phyloP scores from a whole-genome alignment of 2,113 vertebrate species.

The Corythoichthys haematopterus region DNA sequence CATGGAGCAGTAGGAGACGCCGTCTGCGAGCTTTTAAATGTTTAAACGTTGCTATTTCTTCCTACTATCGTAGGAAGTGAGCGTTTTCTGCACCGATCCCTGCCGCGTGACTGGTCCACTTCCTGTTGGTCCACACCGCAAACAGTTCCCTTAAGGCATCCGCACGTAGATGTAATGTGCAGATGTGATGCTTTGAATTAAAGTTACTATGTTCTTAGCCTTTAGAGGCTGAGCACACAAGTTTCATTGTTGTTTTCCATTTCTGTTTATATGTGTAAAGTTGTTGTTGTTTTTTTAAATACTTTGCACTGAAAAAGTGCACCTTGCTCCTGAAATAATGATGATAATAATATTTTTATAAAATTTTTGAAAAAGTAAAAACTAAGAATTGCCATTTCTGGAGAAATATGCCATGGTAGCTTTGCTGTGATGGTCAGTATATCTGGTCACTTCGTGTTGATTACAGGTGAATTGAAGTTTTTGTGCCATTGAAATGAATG shows the following conservation, averaged over 20 bases:
- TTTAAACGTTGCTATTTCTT: conserved; percentile 61
- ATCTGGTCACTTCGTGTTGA: too few relatives aligned
- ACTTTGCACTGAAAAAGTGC: neutral
- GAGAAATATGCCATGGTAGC: too few relatives aligned
- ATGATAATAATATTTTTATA: neutral
- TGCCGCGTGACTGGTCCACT: conserved; percentile 31
- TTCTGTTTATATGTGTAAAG: neutral
- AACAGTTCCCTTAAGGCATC: conserved; percentile 28
- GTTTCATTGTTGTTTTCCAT: neutral
- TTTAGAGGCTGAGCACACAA: neutral
- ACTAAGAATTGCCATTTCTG: too few relatives aligned
- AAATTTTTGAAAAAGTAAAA: too few relatives aligned
- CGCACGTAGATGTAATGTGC: conserved; percentile 20
- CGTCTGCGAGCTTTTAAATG: conserved; percentile 56
- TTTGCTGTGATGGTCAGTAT: too few relatives aligned
- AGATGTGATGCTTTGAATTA: conserved; percentile 35
- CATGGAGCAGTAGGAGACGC: conserved; percentile 49
- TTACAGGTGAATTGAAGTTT: too few relatives aligned
- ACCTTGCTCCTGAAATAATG: neutral
- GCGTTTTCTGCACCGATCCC: conserved; percentile 42
- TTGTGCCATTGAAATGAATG: too few relatives aligned
- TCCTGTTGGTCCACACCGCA: conserved; percentile 26
- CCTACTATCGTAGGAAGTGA: conserved; percentile 19
- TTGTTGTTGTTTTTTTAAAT: neutral
- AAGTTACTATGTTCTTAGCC: neutral